Percentiles rank a stretch among this genome's conserved stretches.
Conservation (phyloP, 1,140 invertebrate species). For the Heliconius melpomene region DNA sequence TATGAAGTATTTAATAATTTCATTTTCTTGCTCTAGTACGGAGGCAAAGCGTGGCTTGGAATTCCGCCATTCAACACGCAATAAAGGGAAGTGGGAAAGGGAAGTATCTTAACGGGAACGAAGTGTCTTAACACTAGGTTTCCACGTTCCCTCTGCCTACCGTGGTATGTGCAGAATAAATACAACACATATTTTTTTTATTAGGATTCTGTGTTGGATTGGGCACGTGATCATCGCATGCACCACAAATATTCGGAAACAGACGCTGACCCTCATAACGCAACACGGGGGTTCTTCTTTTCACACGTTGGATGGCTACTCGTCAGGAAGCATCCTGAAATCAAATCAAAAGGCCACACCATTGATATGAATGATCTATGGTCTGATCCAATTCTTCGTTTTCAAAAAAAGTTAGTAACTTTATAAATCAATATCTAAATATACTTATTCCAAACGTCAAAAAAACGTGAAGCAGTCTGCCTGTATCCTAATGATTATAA, state of each 20-base stretch:
- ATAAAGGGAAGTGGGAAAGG: too few species aligned
- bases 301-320: constrained; percentile 92
- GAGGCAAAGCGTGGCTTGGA: accelerated
- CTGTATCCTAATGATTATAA: too few species aligned
- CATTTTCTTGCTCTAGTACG: too few species aligned
- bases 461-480: too few species aligned
- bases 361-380: constrained; percentile 89
- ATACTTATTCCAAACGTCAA: neutral
- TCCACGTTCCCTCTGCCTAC: too few species aligned
- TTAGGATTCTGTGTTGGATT: constrained; percentile 76
- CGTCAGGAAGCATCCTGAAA: constrained; percentile 88
- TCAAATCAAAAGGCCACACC: constrained; percentile 84
- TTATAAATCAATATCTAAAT: neutral
- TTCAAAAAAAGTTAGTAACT: constrained; percentile 85
- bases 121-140: too few species aligned
- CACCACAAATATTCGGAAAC: constrained; percentile 92
- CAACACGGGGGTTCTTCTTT: constrained; percentile 92
- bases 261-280: constrained; percentile 91
- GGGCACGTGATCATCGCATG: constrained; percentile 88
- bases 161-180: neutral
- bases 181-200: neutral
- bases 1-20: too few species aligned
- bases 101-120: too few species aligned
- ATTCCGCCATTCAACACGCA: too few species aligned
- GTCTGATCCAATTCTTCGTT: constrained; percentile 87